phyloP scores from a whole-genome alignment of 2,113 vertebrate species.

The Oryzias woworae region DNA sequence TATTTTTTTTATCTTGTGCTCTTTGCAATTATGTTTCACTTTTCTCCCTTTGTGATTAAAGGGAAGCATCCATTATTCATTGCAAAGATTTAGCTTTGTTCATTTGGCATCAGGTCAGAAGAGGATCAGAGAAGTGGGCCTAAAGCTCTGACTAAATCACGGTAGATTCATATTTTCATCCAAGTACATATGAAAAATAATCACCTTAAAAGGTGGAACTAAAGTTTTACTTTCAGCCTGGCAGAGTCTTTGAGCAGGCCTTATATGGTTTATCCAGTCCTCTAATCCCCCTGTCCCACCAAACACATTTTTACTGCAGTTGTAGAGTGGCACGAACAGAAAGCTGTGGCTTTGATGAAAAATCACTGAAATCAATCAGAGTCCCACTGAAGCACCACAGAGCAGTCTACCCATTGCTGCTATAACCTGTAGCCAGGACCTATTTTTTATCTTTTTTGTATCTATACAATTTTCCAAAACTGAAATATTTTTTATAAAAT shows the following conservation, averaged over 20 bases:
- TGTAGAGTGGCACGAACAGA: too few species aligned
- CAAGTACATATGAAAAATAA: background rate
- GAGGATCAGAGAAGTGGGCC: conserved; percentile 2
- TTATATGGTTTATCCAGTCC: too few species aligned
- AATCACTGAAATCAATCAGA: too few species aligned
- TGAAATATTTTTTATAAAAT: too few species aligned
- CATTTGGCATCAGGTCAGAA: background rate
- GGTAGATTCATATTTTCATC: background rate
- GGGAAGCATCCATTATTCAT: background rate
- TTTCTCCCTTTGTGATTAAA: conserved; percentile 2
- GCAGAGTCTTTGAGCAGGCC: background rate
- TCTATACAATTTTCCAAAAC: too few species aligned
- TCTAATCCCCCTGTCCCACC: too few species aligned
- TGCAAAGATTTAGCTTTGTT: background rate
- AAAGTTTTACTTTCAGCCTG: background rate
- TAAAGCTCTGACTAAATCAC: background rate
- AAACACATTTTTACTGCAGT: too few species aligned
- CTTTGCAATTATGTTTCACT: background rate
- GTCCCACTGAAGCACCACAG: too few species aligned
- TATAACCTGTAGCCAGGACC: too few species aligned
- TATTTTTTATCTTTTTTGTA: too few species aligned
- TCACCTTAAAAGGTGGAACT: conserved; percentile 16
- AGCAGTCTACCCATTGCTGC: too few species aligned
- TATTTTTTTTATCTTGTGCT: background rate
- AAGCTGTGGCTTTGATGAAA: too few species aligned